These are phyloP conservation scores for Hyposoter dolosus DNA, from an alignment of 2,888 invertebrate species.

Conservation along the genomic window DNA sequence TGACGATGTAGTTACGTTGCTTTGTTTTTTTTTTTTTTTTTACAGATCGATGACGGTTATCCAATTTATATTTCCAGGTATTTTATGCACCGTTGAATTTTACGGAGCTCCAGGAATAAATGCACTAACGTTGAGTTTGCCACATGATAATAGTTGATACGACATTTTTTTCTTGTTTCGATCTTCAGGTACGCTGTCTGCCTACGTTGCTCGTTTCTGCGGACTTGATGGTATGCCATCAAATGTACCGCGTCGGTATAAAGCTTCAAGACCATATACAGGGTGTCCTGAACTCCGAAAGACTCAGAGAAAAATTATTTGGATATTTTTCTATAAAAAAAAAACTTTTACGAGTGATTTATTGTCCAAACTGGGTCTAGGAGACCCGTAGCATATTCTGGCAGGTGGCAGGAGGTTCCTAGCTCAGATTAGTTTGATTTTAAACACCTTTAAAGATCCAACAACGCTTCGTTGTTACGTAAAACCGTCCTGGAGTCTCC, in stretches of 20 bases:
- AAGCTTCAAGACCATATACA: neutral
- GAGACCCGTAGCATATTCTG: neutral
- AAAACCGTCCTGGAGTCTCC: neutral
- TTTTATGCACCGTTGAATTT: slow-evolving; percentile 52
- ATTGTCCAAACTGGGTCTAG: neutral
- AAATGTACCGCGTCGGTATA: slow-evolving; percentile 13
- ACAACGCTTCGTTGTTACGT: neutral
- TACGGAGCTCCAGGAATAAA: slow-evolving; percentile 22
- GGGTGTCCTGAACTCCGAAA: neutral
- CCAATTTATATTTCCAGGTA: slow-evolving; percentile 43
- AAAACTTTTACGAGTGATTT: neutral
- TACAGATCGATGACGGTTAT: neutral
- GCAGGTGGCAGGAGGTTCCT: neutral
- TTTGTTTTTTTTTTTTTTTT: neutral
- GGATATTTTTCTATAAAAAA: neutral
- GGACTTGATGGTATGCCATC: slow-evolving; percentile 13
- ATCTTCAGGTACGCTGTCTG: slow-evolving; percentile 2
- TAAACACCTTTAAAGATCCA: neutral
- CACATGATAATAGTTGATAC: slow-evolving; percentile 5
- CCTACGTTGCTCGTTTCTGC: neutral
- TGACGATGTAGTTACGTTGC: slow-evolving; percentile 19
- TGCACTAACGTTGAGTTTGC: neutral
- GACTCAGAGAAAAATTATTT: neutral
- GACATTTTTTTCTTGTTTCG: slow-evolving; percentile 2
- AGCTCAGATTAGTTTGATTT: neutral